Conservation (phyloP, 2,797 vertebrate genomes). For the Siniperca undulata region DNA sequence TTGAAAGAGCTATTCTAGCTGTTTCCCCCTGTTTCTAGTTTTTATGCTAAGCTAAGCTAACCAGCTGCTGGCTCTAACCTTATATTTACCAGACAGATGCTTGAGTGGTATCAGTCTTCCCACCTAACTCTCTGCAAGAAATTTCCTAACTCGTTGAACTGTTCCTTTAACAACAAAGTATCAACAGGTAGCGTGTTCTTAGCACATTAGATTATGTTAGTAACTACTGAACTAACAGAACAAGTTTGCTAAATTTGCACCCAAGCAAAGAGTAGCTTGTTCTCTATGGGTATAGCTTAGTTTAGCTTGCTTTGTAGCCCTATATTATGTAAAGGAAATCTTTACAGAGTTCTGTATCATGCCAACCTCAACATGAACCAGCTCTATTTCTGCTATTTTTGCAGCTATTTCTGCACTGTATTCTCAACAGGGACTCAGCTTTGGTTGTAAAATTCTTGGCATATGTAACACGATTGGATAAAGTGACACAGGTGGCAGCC, state of each 20-base stretch:
- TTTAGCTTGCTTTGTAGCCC: slow-evolving; percentile 14
- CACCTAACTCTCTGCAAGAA: neutral
- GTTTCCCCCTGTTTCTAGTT: neutral
- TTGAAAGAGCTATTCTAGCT: neutral
- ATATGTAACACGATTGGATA: slow-evolving; percentile 69
- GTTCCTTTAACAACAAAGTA: neutral
- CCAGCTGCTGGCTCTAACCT: too few relatives aligned
- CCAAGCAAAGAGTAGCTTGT: neutral
- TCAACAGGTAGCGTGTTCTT: neutral
- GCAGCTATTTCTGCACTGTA: slow-evolving; percentile 66
- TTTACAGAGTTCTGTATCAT: slow-evolving; percentile 22
- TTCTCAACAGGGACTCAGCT: slow-evolving; percentile 44
- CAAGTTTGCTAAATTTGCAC: neutral
- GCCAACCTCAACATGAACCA: slow-evolving; percentile 36
- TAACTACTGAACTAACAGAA: slow-evolving; percentile 6
- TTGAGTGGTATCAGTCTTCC: neutral
- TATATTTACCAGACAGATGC: too few relatives aligned
- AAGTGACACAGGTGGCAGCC: slow-evolving; percentile 71
- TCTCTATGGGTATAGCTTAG: neutral
- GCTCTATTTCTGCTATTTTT: slow-evolving; percentile 4
- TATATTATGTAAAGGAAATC: slow-evolving; percentile 42
- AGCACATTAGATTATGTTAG: neutral
- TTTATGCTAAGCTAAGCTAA: neutral
- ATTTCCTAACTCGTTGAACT: neutral
- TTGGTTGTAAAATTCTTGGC: slow-evolving; percentile 73